A percentile compares a stretch with the other conserved stretches of the same genome.
Evolutionary conservation across 2,888 invertebrate genomes (phyloP).

Genomic region (Augochlorella aurata): DNA sequence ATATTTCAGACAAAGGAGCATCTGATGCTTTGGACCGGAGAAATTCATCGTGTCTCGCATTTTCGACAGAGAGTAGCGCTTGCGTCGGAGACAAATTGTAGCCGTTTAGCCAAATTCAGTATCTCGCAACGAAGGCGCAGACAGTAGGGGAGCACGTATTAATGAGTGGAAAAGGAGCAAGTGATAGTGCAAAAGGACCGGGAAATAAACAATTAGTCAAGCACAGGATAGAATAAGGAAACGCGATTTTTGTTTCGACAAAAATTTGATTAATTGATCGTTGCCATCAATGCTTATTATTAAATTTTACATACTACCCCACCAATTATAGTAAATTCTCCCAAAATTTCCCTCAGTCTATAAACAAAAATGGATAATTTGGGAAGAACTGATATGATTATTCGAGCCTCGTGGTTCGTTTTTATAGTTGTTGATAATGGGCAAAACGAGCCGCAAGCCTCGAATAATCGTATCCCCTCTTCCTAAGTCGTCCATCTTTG

Average conservation of each 20-base stretch:
- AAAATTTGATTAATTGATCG: too few relatives aligned
- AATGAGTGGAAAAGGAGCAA: background rate
- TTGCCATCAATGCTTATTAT: too few relatives aligned
- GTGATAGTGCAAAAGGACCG: background rate
- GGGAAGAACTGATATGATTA: too few relatives aligned
- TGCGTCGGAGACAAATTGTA: slow-evolving; percentile 6
- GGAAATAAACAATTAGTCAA: background rate
- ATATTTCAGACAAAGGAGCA: slow-evolving; percentile 31
- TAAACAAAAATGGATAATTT: too few relatives aligned
- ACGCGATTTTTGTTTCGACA: background rate
- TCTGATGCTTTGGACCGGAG: background rate
- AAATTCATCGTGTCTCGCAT: slow-evolving; percentile 8
- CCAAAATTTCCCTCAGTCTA: too few relatives aligned
- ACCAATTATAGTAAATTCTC: too few relatives aligned
- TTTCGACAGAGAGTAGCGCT: background rate
- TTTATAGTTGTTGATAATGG: too few relatives aligned
- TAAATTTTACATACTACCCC: too few relatives aligned
- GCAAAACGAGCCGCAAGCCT: too few relatives aligned
- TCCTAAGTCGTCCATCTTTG: too few relatives aligned
- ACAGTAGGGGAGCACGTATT: background rate
- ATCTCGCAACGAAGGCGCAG: background rate
- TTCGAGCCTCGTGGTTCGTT: too few relatives aligned
- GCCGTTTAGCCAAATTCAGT: slow-evolving; percentile 5
- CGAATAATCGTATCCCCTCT: too few relatives aligned
- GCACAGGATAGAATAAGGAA: background rate